Evolutionary conservation across 2,113 vertebrate genomes (phyloP).

Genomic region (Pitta sordida): DNA sequence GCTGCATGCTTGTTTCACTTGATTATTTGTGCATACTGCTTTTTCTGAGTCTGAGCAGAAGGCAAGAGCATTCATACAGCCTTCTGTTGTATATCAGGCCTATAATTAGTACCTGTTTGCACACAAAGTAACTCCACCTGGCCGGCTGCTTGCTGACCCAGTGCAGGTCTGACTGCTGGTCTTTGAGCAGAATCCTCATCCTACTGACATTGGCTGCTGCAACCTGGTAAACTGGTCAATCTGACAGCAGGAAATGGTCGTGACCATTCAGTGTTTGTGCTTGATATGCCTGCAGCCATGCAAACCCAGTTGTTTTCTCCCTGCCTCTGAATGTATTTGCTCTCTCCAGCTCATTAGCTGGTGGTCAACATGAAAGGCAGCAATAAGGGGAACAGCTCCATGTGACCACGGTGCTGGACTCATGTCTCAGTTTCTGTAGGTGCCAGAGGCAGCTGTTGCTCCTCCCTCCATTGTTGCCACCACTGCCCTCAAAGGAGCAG

Average conservation of each 20-base stretch:
- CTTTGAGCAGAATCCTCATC: neutral
- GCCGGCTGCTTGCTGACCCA: neutral
- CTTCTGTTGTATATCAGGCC: too few relatives aligned
- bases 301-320: neutral
- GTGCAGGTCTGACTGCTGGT: neutral
- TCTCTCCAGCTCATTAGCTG: neutral
- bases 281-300: fast-evolving
- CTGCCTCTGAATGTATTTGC: neutral
- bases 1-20: neutral
- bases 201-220: neutral
- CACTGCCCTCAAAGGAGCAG: fast-evolving
- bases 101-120: neutral
- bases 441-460: neutral
- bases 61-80: too few relatives aligned
- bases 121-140: fast-evolving
- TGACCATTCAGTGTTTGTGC: neutral
- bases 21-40: neutral
- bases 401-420: neutral
- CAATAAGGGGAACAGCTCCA: fast-evolving
- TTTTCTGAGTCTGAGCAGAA: neutral
- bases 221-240: neutral
- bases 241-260: neutral
- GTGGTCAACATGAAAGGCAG: neutral
- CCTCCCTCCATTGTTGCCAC: neutral
- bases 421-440: neutral